These are phyloP conservation scores for Chelonia mydas DNA, from an alignment of 2,797 vertebrate species.

Conservation along the genomic window DNA sequence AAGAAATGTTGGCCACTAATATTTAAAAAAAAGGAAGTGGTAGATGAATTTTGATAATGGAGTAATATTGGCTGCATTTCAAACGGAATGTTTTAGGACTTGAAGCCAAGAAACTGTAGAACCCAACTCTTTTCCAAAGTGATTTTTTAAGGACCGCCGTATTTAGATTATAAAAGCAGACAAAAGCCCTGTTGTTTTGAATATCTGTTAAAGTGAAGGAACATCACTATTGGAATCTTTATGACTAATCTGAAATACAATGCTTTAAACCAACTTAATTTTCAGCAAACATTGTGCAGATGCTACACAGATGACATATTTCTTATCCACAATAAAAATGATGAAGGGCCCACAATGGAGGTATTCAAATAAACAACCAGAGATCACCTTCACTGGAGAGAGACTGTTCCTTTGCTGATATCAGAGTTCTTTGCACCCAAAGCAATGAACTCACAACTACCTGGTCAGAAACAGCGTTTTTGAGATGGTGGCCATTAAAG, in stretches of 20 bases:
- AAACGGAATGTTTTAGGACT: not conserved
- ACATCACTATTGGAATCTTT: slow-evolving; percentile 31
- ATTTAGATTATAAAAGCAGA: slow-evolving; percentile 6
- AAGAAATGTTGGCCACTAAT: not conserved
- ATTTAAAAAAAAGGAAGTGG: not conserved
- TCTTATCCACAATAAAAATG: slow-evolving; percentile 71
- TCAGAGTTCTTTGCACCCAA: not conserved
- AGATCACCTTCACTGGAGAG: slow-evolving; percentile 51
- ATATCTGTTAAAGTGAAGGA: slow-evolving; percentile 53
- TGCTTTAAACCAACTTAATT: slow-evolving; percentile 66
- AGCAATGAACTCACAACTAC: not conserved
- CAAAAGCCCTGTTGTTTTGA: not conserved
- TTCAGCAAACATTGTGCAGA: slow-evolving; percentile 58
- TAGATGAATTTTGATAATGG: not conserved
- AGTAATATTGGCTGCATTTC: slow-evolving; percentile 9
- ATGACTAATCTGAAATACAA: slow-evolving; percentile 66
- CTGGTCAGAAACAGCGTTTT: not conserved
- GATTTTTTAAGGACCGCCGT: not conserved
- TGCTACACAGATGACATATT: slow-evolving; percentile 53
- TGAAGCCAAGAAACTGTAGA: not conserved
- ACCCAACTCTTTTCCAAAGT: not conserved
- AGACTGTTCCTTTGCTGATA: not conserved
- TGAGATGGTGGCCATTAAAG: not conserved
- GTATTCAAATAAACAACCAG: slow-evolving; percentile 59
- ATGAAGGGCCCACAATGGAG: slow-evolving; percentile 44